These are phyloP conservation scores for Acanthis flammea DNA, from an alignment of 2,797 vertebrate species.

Conservation along the genomic window DNA sequence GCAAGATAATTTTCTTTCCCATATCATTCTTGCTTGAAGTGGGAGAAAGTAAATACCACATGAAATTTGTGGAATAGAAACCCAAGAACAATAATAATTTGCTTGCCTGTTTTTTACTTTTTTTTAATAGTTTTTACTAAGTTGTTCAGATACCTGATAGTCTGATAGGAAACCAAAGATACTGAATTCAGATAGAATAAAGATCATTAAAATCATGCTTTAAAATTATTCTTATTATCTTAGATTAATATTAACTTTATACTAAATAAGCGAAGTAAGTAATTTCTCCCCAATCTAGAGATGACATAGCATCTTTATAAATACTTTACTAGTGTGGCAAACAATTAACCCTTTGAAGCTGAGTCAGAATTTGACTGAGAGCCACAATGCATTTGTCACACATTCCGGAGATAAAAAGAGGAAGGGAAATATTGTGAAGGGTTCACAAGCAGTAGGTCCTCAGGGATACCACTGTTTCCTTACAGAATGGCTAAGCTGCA, in stretches of 20 bases:
- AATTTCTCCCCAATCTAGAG: background rate
- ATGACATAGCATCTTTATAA: background rate
- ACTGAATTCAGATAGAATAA: background rate
- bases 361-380: background rate
- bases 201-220: background rate
- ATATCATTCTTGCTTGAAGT: background rate
- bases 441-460: background rate
- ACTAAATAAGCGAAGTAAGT: background rate
- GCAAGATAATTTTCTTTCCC: background rate
- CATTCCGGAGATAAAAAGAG: background rate
- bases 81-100: background rate
- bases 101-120: rapidly evolving
- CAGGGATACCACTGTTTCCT: background rate
- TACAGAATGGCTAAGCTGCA: background rate
- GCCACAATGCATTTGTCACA: background rate
- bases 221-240: background rate
- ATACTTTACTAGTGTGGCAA: background rate
- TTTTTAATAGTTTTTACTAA: background rate
- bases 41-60: background rate
- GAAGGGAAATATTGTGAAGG: background rate
- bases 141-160: background rate
- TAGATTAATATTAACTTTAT: background rate
- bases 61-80: background rate
- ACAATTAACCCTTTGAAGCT: background rate
- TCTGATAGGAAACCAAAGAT: background rate